Base-by-base conservation (phyloP, 2,113 vertebrate species). In the Chlamydotis undulata region DNA sequence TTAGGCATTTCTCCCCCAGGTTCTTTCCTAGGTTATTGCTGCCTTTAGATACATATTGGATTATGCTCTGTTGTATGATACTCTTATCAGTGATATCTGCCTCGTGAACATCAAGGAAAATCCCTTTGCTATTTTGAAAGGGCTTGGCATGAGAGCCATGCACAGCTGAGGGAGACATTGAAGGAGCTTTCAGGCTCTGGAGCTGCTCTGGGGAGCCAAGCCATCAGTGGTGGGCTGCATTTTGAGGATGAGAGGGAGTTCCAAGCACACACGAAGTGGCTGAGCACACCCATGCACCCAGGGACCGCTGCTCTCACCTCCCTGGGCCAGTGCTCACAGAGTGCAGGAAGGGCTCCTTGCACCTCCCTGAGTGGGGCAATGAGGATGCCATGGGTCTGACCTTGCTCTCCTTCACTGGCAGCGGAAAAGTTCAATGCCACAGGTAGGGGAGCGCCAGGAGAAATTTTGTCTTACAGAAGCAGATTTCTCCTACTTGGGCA, bases 361-460 rank as follows among this genome's bases (percentile, higher is more conserved):
- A 19, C 1, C 2, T 14, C 56, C 23, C n/a, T n/a, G 18, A 47
- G n/a, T 2, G 1, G 9, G 29, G 17, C 47, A 74, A 69, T 5
- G 52, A 79, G 49, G 8, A 15, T 45, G 26, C 18, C 10, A 12
- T 1, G 2, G 43, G 9, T 69, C 31, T 60, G 65, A 67, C 35
- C 1, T 1, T 60, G 14, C 10, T 47, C 3, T 87, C 35, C 45
- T 76, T 59, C 52, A 31, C 23, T 56, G 53, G 6, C 43, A 57
- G 53, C 26, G 8, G 18, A 75, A 60, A 78, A 91, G 18, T 59
- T 81, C 21, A 16, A 9, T 4, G 16, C 6, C 3, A 5, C 33
- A 39, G 15, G 59, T 39, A 78, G 28, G 6, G 35, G 17, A 91
- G 37, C 33, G 89, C 21, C 18, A 28, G 56, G 9, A 60, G 24